Evolutionary conservation across 2,113 vertebrate genomes (phyloP), one percentile per base, ranked within the genome.

Genomic region (Falcunculus frontatus): DNA sequence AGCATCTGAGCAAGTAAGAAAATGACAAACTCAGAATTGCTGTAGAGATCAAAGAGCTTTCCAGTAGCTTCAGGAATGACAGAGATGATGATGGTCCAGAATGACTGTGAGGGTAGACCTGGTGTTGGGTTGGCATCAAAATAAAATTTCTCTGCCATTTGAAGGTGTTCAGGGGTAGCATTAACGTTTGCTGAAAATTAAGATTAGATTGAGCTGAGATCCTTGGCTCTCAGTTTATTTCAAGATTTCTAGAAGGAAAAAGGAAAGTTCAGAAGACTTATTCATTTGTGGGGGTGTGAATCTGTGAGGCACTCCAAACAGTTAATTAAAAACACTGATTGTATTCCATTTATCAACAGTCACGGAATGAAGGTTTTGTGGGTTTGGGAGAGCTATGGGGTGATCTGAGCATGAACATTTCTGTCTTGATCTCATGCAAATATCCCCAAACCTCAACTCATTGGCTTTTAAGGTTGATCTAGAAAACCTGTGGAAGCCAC

Each of bases 21-120:
- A 88, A 74, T 55, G 17, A 90, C 85, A 93, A 92, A 67, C 39
- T 83, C 55, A 55, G 55, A 80, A 74, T 30, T 73, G 7, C 41
- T 62, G 46, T 22, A 77, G 67, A 79, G 16, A 94, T 83, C 57
- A 91, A 75, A 93, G 30, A 77, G 9, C 11, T 76, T 69, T 70
- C 39, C 17, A 39, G 25, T 18, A 77, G 19, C 37, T 77, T n/a
- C 19, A 70, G 67, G 59, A 80, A 59, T 44, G 27, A 47, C 30
- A 63, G 47, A 80, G 72, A 37, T 23, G 30, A 4, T 39, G 53
- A 62, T 60, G 26, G 42, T 65, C n/a, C 55, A 62, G 49, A 83
- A 57, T 32, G 0, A 29, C 26, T 77, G 10, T 41, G 67, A 77
- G 23, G 44, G 13, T 85, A 65, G 21, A 62, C 13, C 15, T 67